Base-by-base conservation (phyloP, 2,113 vertebrate genomes). In the Podiceps cristatus region DNA sequence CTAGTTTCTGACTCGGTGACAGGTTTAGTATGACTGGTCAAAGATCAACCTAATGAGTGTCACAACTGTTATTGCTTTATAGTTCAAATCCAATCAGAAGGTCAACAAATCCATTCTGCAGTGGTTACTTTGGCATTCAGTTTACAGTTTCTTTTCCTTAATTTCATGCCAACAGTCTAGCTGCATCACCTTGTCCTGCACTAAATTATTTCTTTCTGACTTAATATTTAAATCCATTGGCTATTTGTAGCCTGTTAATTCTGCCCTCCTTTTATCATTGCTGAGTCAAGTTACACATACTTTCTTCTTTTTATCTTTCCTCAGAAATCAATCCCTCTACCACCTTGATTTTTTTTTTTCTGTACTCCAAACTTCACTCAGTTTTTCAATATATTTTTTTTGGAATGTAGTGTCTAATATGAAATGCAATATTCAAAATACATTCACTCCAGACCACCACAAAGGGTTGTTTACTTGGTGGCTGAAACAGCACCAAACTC, bases 231-330 rank as follows among this genome's bases (percentile, higher is more conserved):
- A 83, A 86, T 84, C 12, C 8, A 19, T n/a, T 55, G 27, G 13
- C 45, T 86, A 75, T 88, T 92, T 92, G 81, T 86, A 96, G 42
- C 17, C 31, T 69, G 17, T 56, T 93, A 94, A 71, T 60, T 76
- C 45, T 87, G 45, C 18, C 62, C 76, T 53, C 53, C 49, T 44
- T 76, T 89, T 76, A 90, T 42, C 24, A 44, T 25, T 95, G 31
- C 62, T 91, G 62, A 73, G 33, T 72, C 40, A 93, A 87, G 33
- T 40, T 49, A 31, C 45, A 68, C 40, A 60, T 35, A 19, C 9
- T 68, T 85, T 13, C n/a, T 62, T 73, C 55, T 79, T 73, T 82
- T 86, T 58, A 90, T 95, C 62, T 94, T 90, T 82, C 66, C 22
- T 92, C 19, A 53, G 45, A 94, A 96, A 95, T 95, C 74, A 88